Base-by-base conservation (phyloP, 2,888 invertebrate genomes). In the Gymnocheta viridis region DNA sequence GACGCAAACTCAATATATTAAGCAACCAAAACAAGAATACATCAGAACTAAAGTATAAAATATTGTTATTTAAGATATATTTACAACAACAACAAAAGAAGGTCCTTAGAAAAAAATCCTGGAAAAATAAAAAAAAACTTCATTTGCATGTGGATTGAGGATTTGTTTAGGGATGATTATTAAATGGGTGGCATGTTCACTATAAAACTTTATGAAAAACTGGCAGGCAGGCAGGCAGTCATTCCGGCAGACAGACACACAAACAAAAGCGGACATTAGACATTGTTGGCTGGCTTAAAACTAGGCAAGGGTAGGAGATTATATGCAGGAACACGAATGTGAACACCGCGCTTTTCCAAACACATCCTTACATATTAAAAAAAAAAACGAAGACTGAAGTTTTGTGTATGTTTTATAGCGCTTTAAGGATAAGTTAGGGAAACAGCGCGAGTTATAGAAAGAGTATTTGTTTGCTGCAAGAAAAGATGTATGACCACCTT, bases 131-230 rank as follows among this genome's bases (percentile, higher is more conserved):
- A 56, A 54, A 80, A 51, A 78, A 58, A 51, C 69, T 47, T 81
- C 73, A 84, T 84, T 84, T 84, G 81, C 84, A 84, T 84, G 67
- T 81, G 81, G 81, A 84, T 84, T 84, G 84, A 78, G 73, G 77
- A 84, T 84, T 84, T 81, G 84, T 84, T 84, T 81, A 89, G 91
- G 91, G 90, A 89, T 89, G 90, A 89, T 91, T 91, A 90, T 91
- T 89, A 91, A 91, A 90, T 91, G 90, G 91, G 90, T 90, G 90
- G 90, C 90, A 89, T 90, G 91, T 90, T 89, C 88, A 88, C 89
- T 88, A 89, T 88, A 60, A 87, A 89, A 88, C 87, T 87, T 85
- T 87, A 51, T 41, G n/a, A 24, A 47, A 47, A 62, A 62, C 41
- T n/a, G 51, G 3, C 54, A 14, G 38, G 14, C 60, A 60, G 7